Percentiles rank a stretch among this genome's conserved stretches.
phyloP scores from a whole-genome alignment of 2,113 vertebrate species.

The Chamaea fasciata region DNA sequence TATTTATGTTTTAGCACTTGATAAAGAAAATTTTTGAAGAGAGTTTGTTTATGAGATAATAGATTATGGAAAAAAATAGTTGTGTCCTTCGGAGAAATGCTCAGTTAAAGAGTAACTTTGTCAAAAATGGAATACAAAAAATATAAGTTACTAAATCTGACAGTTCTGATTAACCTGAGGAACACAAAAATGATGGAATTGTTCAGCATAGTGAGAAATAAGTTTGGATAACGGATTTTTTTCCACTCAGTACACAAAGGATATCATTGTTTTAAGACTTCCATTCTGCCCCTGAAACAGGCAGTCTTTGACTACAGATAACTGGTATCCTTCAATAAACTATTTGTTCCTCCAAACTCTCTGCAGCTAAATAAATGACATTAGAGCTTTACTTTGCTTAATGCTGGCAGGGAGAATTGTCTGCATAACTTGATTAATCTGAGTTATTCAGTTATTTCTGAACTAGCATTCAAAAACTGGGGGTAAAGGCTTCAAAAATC shows the following conservation, averaged over 20 bases:
- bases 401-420: neutral
- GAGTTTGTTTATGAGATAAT: neutral
- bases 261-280: neutral
- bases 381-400: neutral
- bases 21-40: neutral
- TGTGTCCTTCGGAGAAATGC: neutral
- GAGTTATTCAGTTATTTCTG: neutral
- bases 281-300: neutral
- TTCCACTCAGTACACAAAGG: neutral
- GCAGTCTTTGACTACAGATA: neutral
- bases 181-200: neutral
- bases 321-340: neutral
- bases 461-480: neutral
- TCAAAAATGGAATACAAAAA: neutral
- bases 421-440: neutral
- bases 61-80: neutral
- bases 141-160: neutral
- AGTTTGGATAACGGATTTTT: neutral
- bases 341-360: neutral
- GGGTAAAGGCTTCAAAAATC: neutral
- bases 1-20: neutral
- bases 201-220: neutral
- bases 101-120: neutral
- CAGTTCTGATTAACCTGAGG: neutral
- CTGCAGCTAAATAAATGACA: neutral